phyloP scores from a whole-genome alignment of 2,113 vertebrate species.

The Chroicocephalus ridibundus region DNA sequence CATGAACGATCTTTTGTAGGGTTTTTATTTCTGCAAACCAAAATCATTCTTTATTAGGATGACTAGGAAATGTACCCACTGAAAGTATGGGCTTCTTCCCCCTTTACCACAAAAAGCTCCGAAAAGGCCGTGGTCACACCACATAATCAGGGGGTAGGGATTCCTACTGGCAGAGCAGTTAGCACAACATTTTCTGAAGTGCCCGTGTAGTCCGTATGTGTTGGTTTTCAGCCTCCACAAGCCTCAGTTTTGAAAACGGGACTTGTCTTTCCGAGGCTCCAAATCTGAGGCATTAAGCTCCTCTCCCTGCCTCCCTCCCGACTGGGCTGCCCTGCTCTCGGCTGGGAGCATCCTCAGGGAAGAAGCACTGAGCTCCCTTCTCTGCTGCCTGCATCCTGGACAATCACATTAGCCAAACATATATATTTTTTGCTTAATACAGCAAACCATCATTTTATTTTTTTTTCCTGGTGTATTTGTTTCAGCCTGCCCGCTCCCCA shows the following conservation, averaged over 20 bases:
- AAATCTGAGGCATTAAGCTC: background rate
- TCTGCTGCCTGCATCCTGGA: background rate
- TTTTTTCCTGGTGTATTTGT: background rate
- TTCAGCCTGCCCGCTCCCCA: background rate
- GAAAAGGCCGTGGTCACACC: background rate
- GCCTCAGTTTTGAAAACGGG: background rate
- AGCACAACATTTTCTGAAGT: background rate
- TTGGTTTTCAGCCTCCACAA: background rate
- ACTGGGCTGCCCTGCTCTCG: rapidly evolving
- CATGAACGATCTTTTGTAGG: rapidly evolving
- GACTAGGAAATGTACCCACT: background rate
- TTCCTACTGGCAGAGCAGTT: background rate
- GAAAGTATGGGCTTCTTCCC: background rate
- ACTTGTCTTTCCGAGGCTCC: background rate
- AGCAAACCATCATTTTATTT: background rate
- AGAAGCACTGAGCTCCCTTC: background rate
- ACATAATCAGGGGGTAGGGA: background rate
- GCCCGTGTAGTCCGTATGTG: background rate
- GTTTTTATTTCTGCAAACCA: background rate
- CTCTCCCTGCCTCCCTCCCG: background rate
- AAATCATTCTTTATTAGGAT: background rate
- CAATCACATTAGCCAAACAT: background rate
- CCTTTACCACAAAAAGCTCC: background rate
- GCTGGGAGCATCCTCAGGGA: background rate
- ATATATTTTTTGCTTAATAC: background rate